phyloP scores from a whole-genome alignment of 1,140 invertebrate genomes.

The Conopomorpha cramerella region DNA sequence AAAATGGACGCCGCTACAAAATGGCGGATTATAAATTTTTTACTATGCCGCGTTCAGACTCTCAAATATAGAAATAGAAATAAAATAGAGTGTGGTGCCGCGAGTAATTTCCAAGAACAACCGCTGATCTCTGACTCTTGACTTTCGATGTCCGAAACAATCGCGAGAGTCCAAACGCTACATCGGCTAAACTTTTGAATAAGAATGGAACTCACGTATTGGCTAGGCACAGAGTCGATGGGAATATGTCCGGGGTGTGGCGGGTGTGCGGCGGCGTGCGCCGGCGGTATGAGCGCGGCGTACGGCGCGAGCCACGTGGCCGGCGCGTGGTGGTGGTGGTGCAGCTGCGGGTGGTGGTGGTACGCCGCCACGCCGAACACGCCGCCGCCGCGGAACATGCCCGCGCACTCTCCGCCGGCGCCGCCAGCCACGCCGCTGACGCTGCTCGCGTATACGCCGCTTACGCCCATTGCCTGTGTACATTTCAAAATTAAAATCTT shows the following conservation, averaged over 20 bases:
- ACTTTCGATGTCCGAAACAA: too few relatives aligned
- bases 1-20: too few relatives aligned
- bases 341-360: conserved; percentile 39
- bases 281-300: conserved; percentile 38
- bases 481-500: too few relatives aligned
- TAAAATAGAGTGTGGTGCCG: too few relatives aligned
- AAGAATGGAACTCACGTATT: conserved; percentile 57
- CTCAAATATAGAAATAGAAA: too few relatives aligned
- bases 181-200: too few relatives aligned
- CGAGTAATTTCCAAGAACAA: too few relatives aligned
- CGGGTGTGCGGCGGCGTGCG: conserved; percentile 33
- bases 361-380: conserved; percentile 42
- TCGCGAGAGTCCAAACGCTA: too few relatives aligned
- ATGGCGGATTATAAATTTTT: too few relatives aligned
- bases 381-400: conserved; percentile 35
- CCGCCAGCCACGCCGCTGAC: conserved; percentile 25
- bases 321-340: conserved; percentile 36
- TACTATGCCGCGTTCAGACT: too few relatives aligned
- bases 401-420: conserved; percentile 30
- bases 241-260: conserved; percentile 39
- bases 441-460: conserved; percentile 35
- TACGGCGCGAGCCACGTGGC: conserved; percentile 47
- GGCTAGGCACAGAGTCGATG: conserved; percentile 53
- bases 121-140: too few relatives aligned
- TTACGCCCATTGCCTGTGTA: conserved; percentile 50